These are phyloP conservation scores for Drosophila parabipectinata DNA, from an alignment of 1,140 invertebrate species.

Conservation along the genomic window DNA sequence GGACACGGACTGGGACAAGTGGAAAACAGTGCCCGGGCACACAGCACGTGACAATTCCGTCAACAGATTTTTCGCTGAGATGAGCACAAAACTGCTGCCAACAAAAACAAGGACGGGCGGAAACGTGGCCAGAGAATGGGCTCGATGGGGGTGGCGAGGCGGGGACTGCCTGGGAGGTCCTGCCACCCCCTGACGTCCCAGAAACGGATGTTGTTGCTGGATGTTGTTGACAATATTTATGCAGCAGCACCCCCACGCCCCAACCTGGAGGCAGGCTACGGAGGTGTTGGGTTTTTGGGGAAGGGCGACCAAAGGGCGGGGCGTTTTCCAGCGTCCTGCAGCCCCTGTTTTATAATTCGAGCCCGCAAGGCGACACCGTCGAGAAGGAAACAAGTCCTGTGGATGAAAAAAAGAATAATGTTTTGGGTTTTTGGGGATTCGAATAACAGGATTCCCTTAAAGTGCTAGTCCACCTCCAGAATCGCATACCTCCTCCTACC, in stretches of 20 bases:
- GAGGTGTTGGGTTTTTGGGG: background rate
- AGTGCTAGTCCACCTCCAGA: background rate
- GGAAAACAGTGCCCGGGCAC: conserved; percentile 20
- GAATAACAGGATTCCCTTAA: background rate
- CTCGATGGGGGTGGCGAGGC: conserved; percentile 5
- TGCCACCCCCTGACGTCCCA: background rate
- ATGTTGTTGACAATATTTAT: conserved; percentile 78
- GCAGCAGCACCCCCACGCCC: conserved; percentile 70
- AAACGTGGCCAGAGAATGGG: conserved; percentile 68
- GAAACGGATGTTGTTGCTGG: conserved; percentile 31
- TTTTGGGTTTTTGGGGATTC: background rate
- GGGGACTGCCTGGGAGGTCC: background rate
- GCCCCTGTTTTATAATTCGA: conserved; percentile 76
- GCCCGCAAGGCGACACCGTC: conserved; percentile 59
- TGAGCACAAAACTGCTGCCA: conserved; percentile 73
- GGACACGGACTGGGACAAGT: conserved; percentile 41
- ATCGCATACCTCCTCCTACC: no score
- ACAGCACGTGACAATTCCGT: conserved; percentile 80
- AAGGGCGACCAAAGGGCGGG: background rate
- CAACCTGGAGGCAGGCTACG: no score
- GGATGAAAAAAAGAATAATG: conserved; percentile 15
- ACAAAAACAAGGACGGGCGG: conserved; percentile 21
- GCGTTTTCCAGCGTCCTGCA: conserved; percentile 63
- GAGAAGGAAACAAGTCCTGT: conserved; percentile 30
- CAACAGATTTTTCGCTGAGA: conserved; percentile 82